Evolutionary conservation across 2,113 vertebrate genomes (phyloP), one percentile per base, ranked within the genome.

Genomic region (Macaca nemestrina): DNA sequence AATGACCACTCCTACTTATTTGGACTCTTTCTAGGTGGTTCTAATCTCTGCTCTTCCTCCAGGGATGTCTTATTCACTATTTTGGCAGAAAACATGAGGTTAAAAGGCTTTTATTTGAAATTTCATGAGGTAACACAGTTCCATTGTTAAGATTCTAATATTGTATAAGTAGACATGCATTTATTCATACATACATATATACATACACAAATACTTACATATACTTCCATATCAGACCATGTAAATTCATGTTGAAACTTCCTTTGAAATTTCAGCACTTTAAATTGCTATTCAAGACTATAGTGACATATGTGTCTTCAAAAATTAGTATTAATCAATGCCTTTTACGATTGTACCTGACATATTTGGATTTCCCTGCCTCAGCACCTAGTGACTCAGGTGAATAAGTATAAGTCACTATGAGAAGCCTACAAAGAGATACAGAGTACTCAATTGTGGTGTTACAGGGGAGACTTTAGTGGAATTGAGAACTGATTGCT

Each of bases 321-420:
- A 97, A 95, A 95, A 32, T 89, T 57, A 80, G 27, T 88, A 43
- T 81, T 93, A 95, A 88, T 95, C 40, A 83, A 18, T 85, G 52
- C 22, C 22, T 93, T 85, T 86, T 86, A 93, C 20, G 80, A 32
- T 73, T 83, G 48, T 50, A 93, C 61, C 11, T 57, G 43, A 82
- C 86, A 93, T 96, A 87, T 40, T 93, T 93, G n/a, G 14, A 59
- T 95, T 95, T 87, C 35, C 88, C 52, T 92, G 87, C 92, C 59
- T 95, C 30, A 96, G 96, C 68, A 95, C 4, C 35, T 23, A 89
- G n/a, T 89, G 48, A 97, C n/a, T 94, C 68, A 38, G 7, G 11
- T 88, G 67, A 72, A 85, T 83, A 40, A n/a, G 25, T 88, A 4
- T 48, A 90, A 96, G 45, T 80, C 67, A 95, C 23, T 72, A 80